Evolutionary conservation across 1,140 invertebrate species (phyloP).

Genomic region (Chironomus tepperi): DNA sequence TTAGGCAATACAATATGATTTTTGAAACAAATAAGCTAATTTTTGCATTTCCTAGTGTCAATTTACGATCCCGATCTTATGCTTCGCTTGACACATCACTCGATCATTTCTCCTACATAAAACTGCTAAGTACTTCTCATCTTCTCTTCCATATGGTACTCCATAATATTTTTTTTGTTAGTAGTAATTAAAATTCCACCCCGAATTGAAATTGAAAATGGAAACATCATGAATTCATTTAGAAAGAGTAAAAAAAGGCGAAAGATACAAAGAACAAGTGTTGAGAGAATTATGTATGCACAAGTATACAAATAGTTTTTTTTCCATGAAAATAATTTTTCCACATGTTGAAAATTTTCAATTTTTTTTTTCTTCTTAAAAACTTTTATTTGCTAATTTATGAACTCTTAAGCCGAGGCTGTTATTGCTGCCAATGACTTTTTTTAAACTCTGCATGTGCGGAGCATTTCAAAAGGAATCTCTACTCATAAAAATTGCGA

Average conservation of each 20-base stretch:
- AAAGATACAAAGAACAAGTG: constrained; percentile 19
- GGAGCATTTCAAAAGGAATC: too few relatives aligned
- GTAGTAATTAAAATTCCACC: neutral
- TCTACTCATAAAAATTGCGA: too few relatives aligned
- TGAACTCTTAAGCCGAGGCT: neutral
- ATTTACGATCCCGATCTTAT: too few relatives aligned
- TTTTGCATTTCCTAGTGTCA: too few relatives aligned
- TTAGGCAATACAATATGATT: too few relatives aligned
- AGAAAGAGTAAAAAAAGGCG: neutral
- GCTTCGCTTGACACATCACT: too few relatives aligned
- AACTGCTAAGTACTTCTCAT: neutral
- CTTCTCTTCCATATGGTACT: neutral
- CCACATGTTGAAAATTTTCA: too few relatives aligned
- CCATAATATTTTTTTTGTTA: neutral
- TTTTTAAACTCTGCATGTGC: too few relatives aligned
- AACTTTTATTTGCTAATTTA: neutral
- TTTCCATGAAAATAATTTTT: neutral
- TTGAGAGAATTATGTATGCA: neutral
- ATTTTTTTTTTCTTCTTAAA: too few relatives aligned
- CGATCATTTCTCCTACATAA: too few relatives aligned
- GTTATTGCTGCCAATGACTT: too few relatives aligned
- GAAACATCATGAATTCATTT: neutral
- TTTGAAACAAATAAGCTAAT: too few relatives aligned
- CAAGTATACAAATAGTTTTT: constrained; percentile 10
- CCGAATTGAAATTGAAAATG: neutral